Percentiles rank a stretch among this genome's conserved stretches.
phyloP scores from a whole-genome alignment of 2,888 invertebrate species.

The Patella depressa region DNA sequence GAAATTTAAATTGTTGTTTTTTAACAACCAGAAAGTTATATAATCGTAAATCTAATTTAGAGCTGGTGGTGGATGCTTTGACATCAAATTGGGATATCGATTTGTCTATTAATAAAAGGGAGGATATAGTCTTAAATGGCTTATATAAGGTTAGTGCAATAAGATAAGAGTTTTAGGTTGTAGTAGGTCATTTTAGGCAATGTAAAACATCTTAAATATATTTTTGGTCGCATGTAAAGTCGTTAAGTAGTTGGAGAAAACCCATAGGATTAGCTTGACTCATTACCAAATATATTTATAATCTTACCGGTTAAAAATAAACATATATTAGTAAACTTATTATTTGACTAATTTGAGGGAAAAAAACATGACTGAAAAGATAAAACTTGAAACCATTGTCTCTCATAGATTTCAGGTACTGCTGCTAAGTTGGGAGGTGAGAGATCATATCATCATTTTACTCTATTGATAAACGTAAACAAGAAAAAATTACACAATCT shows the following conservation, averaged over 20 bases:
- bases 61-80: slow-evolving; percentile 86
- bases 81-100: slow-evolving; percentile 86
- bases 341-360: no score
- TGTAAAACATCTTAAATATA: no score
- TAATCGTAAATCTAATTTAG: slow-evolving; percentile 88
- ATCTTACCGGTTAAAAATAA: no score
- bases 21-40: slow-evolving; percentile 88
- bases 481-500: slow-evolving; percentile 39
- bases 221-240: no score
- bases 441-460: slow-evolving; percentile 97
- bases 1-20: slow-evolving; percentile 82
- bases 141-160: slow-evolving; percentile 64
- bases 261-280: no score
- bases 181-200: no score
- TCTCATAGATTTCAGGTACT: slow-evolving; percentile 89
- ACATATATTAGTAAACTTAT: no score
- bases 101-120: slow-evolving; percentile 83
- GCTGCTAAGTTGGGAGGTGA: slow-evolving; percentile 91
- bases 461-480: slow-evolving; percentile 86
- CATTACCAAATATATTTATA: no score
- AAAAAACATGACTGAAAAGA: no score
- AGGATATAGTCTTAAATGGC: slow-evolving; percentile 87
- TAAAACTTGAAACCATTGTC: slow-evolving; percentile 4
- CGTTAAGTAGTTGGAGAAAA: no score
- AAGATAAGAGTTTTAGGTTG: no score